Base-by-base conservation (phyloP, 2,113 vertebrate genomes). In the Narcine bancroftii region DNA sequence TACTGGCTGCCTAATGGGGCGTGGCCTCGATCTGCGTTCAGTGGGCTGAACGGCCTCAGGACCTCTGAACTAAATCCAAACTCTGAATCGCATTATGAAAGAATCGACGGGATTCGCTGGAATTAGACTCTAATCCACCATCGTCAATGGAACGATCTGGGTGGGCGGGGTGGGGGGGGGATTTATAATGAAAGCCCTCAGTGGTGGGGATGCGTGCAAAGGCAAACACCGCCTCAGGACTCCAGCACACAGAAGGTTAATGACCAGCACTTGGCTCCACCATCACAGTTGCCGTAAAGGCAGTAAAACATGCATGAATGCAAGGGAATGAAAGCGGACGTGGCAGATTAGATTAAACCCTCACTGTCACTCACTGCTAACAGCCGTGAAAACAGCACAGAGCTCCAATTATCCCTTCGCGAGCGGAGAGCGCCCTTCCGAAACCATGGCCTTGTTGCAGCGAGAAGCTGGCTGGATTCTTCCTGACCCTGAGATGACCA, bases 291-390 rank as follows among this genome's bases (percentile, higher is more conserved):
- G 79, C 79, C 26, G 75, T 77, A 42, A 83, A 10, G 79, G 47
- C 24, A 53, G 9, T 7, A 5, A 0, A 50, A 17, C 7, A 85
- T 17, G 11, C 33, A n/a, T n/a, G 50, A 85, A 53, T 3, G 29
- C 11, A 3, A 60, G 47, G 2, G 50, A 56, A n/a, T 56, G 29
- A n/a, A 11, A 79, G 76, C 24, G 2, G 45, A 4, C 21, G 9
- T 45, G 26, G 77, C 45, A 50, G 77, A 81, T 81, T 81, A 81
- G 77, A 81, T 29, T 29, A 29, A 81, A 50, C 77, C 77, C 77
- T 11, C 45, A 50, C 77, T 45, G 24, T 50, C 77, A 81, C 77
- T 81, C 76, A 79, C 3, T 11, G 21, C 76, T 47, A 3, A 9
- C 77, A 10, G 45, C 45, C 76, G 2, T 15, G 3, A 81, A 50